Evolutionary conservation across 2,888 invertebrate genomes (phyloP), one percentile per base, ranked within the genome.

Genomic region (Drosophila macrothrix): DNA sequence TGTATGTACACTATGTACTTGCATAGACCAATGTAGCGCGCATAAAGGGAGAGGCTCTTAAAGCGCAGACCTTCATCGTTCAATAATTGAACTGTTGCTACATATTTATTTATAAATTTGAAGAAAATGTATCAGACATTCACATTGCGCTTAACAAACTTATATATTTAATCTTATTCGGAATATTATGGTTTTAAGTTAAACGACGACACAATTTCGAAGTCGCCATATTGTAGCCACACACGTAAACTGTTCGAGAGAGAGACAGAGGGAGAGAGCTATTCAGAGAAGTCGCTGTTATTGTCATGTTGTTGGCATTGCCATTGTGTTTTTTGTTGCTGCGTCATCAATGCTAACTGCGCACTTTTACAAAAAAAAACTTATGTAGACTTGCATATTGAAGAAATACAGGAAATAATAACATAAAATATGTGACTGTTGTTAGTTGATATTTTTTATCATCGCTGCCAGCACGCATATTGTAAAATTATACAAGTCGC

Each of bases 331-430:
- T 16, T 83, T 82, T 82, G 90, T 86, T 88, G 89, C 84, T 85
- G 85, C 85, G 85, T 85, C 85, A 85, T 88, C 90, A 86, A 76
- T 90, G 89, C 90, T 80, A 88, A 85, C 85, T 85, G 85, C 85
- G 85, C 85, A 85, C 76, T 90, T 85, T 78, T 72, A 67, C 71
- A 50, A 82, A 73, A 75, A 75, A 50, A 59, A 33, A 37, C 55
- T 46, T 53, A 53, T 58, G 55, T 22, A 61, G 25, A 39, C 25
- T 69, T 49, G 58, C 70, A 22, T 37, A 33, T 52, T 63, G 22
- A 22, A 31, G 39, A 31, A 43, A 31, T 43, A n/a, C 52, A 63
- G 53, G 41, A 53, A 64, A 67, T 60, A 64, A 62, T 59, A 37
- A 56, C 50, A 60, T 49, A 59, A 65, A 49, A 35, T 64, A 53